Conservation (phyloP, 2,888 invertebrate species). For the Caenorhabditis doughertyi region DNA sequence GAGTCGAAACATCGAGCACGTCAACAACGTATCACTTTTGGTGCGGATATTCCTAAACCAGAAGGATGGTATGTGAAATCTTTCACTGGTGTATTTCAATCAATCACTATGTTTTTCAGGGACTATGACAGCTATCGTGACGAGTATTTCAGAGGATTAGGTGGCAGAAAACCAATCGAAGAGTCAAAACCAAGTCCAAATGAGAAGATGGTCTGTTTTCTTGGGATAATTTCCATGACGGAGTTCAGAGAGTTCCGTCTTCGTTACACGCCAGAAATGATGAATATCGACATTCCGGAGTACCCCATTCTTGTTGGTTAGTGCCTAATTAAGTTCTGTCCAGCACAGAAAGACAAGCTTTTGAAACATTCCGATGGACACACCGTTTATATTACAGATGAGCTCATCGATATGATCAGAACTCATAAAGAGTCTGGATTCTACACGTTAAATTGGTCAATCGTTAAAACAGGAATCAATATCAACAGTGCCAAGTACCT, state of each 20-base stretch:
- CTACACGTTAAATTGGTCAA: neutral
- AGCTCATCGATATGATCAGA: neutral
- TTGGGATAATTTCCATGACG: neutral
- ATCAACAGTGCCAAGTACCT: conserved; percentile 2
- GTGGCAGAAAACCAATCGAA: neutral
- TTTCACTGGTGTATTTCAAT: neutral
- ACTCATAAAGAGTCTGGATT: neutral
- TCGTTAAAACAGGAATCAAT: neutral
- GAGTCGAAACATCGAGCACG: neutral
- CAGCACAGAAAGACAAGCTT: neutral
- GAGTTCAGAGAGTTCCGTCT: conserved; percentile 10
- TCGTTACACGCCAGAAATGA: conserved; percentile 25
- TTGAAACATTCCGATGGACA: neutral
- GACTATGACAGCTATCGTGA: neutral
- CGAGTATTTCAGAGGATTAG: neutral
- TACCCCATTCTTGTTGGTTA: neutral
- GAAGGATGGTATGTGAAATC: neutral
- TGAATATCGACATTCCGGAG: conserved; percentile 6
- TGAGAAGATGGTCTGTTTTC: conserved; percentile 5
- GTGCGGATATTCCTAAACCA: neutral
- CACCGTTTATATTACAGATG: conserved; percentile 5
- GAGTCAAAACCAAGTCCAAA: neutral
- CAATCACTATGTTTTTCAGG: neutral
- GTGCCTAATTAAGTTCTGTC: no score
- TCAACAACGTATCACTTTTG: neutral